Evolutionary conservation across 2,888 invertebrate species (phyloP), one percentile per base, ranked within the genome.

Genomic region (Phoronis australis): DNA sequence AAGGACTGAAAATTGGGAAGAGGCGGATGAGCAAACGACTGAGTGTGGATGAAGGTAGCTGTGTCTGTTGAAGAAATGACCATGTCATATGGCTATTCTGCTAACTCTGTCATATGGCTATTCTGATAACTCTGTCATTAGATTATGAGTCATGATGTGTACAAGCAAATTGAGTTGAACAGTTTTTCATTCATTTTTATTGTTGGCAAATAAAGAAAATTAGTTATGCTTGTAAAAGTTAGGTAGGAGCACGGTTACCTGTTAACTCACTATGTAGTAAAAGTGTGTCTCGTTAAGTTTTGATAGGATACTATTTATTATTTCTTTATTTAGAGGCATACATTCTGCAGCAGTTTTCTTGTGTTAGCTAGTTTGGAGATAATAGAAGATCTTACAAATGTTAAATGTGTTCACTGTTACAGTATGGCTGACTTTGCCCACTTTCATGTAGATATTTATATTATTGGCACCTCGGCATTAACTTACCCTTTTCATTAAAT

Each of bases 21-120:
- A 93, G 92, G 46, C 57, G 64, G 42, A 65, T 68, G 73, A 91
- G 89, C 74, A 88, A 91, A 77, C 86, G 89, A 73, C 88, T 88
- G 22, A 91, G 90, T 67, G 83, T 87, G 55, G 93, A 94, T 60
- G 71, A 52, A 51, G 45, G 18, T 27, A 22, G 24, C n/a, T n/a
- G n/a, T n/a, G n/a, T n/a, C n/a, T n/a, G n/a, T n/a, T n/a, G n/a
- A n/a, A n/a, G 22, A 23, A 23, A 24, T 20, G 22, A 6, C 40
- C 4, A 40, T 6, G 40, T 22, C 5, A 40, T 23, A 22, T 23
- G 21, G 24, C 15, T 40, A 20, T 40, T 22, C 15, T 23, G 15
- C 22, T 23, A 40, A 40, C 4, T 12, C 22, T 38, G 38, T 15
- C 23, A 15, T 26, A 20, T 6, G 22, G 9, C 22, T 23, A 42